Evolutionary conservation across 2,113 vertebrate genomes (phyloP).

Genomic region (Camelus dromedarius): DNA sequence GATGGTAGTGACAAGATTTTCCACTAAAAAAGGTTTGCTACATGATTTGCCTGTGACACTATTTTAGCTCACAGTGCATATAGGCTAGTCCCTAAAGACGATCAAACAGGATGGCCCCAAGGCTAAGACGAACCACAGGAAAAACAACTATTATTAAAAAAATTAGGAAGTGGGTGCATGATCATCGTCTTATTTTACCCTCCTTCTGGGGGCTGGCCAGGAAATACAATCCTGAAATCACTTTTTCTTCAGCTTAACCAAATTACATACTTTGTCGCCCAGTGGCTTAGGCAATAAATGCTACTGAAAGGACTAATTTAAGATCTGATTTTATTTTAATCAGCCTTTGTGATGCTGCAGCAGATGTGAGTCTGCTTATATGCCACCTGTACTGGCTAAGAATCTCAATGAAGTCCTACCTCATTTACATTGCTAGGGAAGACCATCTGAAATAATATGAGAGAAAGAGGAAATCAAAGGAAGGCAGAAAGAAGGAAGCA

Average conservation of each 20-base stretch:
- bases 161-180: not conserved
- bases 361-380: conserved; percentile 86
- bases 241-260: conserved; percentile 80
- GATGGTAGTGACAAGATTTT: not conserved
- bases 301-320: conserved; percentile 88
- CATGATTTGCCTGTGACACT: not conserved
- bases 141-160: not conserved
- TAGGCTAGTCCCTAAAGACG: not conserved
- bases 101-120: not conserved
- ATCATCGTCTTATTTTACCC: not conserved
- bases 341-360: conserved; percentile 85
- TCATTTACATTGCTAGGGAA: conserved; percentile 68
- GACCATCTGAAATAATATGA: conserved; percentile 57
- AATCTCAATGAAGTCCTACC: conserved; percentile 85
- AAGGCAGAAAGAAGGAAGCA: not conserved
- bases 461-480: not conserved
- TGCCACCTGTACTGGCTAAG: conserved; percentile 80
- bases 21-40: not conserved
- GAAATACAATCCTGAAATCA: conserved; percentile 74
- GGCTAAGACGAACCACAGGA: not conserved
- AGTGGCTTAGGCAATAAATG: conserved; percentile 84
- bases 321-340: conserved; percentile 89
- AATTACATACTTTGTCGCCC: conserved; percentile 83
- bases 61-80: not conserved
- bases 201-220: conserved; percentile 50